phyloP scores from a whole-genome alignment of 2,797 vertebrate genomes.

The Pygocentrus nattereri region DNA sequence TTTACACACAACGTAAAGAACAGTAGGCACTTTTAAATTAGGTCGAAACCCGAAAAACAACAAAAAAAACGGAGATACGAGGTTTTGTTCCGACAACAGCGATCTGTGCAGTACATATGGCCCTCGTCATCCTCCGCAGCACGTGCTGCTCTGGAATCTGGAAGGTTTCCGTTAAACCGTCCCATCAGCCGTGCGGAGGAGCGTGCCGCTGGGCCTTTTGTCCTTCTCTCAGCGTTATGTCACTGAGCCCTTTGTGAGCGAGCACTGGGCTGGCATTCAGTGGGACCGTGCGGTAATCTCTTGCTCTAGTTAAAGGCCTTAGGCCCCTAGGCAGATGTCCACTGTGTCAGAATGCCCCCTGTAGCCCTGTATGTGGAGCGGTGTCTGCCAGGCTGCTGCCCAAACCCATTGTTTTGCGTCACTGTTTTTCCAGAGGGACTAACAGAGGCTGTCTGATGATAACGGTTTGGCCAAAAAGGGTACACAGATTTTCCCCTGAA shows the following conservation, averaged over 20 bases:
- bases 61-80: no score
- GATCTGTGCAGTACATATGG: background rate
- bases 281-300: background rate
- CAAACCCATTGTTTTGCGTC: background rate
- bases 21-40: no score
- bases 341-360: background rate
- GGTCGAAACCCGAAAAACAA: no score
- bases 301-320: background rate
- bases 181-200: background rate
- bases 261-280: constrained; percentile 6
- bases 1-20: no score
- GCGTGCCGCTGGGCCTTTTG: background rate
- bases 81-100: no score
- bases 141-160: background rate
- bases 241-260: background rate
- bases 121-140: background rate
- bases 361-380: background rate
- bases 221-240: constrained; percentile 11
- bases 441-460: background rate
- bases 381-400: background rate
- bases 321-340: constrained; percentile 1
- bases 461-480: background rate
- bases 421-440: background rate
- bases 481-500: no score
- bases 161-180: background rate